Evolutionary conservation across 2,888 invertebrate genomes (phyloP).

Genomic region (Idaea aversata): DNA sequence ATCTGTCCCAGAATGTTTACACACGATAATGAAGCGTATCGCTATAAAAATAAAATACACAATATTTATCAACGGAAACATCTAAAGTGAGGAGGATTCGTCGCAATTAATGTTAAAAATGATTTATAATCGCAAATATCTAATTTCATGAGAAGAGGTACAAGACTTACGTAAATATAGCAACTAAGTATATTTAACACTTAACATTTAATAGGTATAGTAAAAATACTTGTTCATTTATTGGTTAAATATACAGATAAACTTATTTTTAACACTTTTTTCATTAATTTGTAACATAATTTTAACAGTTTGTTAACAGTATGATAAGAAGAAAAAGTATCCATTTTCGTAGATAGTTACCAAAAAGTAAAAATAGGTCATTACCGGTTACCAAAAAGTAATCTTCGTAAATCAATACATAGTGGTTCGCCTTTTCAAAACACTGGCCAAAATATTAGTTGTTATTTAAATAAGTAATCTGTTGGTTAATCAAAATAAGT

Average conservation of each 20-base stretch:
- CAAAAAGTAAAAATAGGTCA: no score
- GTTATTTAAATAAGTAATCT: background rate
- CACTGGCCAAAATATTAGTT: background rate
- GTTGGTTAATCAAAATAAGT: background rate
- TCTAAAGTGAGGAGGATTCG: slow-evolving; percentile 22
- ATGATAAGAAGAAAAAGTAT: no score
- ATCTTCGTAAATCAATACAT: slow-evolving; percentile 15
- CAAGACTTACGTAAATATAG: no score
- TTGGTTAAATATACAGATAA: no score
- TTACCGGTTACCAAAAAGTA: slow-evolving; percentile 10
- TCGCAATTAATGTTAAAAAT: slow-evolving; percentile 31
- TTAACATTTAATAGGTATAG: no score
- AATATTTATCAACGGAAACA: slow-evolving; percentile 19
- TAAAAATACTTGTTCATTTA: no score
- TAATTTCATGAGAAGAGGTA: no score
- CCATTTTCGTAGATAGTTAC: no score
- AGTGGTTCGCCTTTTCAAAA: background rate
- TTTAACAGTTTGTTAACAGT: no score
- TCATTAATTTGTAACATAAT: no score
- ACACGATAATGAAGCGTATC: slow-evolving; percentile 25
- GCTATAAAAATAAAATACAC: slow-evolving; percentile 21
- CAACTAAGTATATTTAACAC: no score
- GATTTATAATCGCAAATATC: background rate
- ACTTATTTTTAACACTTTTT: no score
- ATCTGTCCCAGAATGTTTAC: slow-evolving; percentile 19